Conservation (phyloP, 2,797 vertebrate species). For the Lacerta bilineata region DNA sequence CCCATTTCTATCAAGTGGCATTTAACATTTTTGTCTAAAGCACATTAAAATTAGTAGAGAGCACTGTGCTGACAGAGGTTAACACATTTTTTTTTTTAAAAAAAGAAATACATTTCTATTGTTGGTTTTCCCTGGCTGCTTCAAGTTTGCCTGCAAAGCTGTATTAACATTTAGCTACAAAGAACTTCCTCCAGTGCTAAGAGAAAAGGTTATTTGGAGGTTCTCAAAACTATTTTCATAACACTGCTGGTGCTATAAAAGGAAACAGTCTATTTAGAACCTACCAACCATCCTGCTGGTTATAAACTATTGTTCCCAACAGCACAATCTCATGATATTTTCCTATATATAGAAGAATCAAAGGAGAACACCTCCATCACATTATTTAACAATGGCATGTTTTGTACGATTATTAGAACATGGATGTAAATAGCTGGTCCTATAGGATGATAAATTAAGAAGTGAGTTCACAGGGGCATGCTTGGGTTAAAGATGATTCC, state of each 20-base stretch:
- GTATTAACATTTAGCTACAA: neutral
- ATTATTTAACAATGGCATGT: neutral
- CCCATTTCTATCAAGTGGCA: neutral
- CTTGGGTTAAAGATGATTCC: too few species aligned
- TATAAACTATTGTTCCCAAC: neutral
- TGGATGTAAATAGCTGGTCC: neutral
- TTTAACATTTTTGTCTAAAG: slow-evolving; percentile 43
- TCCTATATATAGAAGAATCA: slow-evolving; percentile 24
- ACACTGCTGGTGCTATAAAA: neutral
- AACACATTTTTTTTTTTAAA: neutral
- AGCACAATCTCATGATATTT: neutral
- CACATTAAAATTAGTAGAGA: neutral
- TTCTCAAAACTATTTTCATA: slow-evolving; percentile 29
- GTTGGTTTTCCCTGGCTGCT: neutral
- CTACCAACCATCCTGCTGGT: neutral
- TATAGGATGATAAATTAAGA: neutral
- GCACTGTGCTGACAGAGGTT: neutral
- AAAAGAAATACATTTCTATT: neutral
- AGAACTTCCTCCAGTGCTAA: slow-evolving; percentile 6
- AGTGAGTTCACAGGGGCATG: too few species aligned
- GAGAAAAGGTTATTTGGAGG: slow-evolving; percentile 8
- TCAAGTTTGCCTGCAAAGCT: neutral
- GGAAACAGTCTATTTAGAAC: neutral
- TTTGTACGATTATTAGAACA: neutral
- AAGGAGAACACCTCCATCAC: slow-evolving; percentile 8